phyloP scores from a whole-genome alignment of 2,888 invertebrate species.

The Nomada fucata region DNA sequence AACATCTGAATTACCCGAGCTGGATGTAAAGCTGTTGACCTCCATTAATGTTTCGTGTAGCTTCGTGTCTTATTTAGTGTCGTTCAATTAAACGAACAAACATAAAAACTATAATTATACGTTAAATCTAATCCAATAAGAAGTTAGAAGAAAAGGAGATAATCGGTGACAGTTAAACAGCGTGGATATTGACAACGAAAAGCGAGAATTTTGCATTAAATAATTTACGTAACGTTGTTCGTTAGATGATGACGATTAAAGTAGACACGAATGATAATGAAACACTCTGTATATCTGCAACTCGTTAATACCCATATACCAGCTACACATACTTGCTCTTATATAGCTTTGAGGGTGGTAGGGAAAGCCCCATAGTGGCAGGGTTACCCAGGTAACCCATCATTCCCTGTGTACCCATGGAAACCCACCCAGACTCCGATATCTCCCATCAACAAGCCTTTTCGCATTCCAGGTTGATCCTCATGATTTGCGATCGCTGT shows the following conservation, averaged over 20 bases:
- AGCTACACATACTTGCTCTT: not conserved
- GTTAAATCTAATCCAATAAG: too few species aligned
- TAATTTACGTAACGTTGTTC: not conserved
- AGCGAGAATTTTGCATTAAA: not conserved
- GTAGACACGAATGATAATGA: conserved; percentile 8
- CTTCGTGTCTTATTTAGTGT: too few species aligned
- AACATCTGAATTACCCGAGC: too few species aligned
- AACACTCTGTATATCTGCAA: conserved; percentile 4
- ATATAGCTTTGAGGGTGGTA: conserved; percentile 50
- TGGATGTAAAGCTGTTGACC: too few species aligned
- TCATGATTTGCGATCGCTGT: conserved; percentile 51
- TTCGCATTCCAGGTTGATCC: conserved; percentile 71
- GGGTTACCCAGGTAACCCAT: conserved; percentile 81
- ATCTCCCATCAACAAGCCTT: conserved; percentile 77
- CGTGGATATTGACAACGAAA: not conserved
- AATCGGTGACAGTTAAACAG: too few species aligned
- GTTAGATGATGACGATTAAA: conserved; percentile 12
- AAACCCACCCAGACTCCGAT: conserved; percentile 74
- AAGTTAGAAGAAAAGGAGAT: too few species aligned
- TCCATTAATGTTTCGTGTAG: too few species aligned
- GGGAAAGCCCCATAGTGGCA: conserved; percentile 63
- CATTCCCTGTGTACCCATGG: conserved; percentile 78
- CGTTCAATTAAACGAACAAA: too few species aligned
- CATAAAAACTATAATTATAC: too few species aligned
- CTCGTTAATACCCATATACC: not conserved